Percentiles rank a stretch among this genome's conserved stretches.
Evolutionary conservation across 1,140 invertebrate genomes (phyloP).

Genomic region (Pachypsylla venusta): DNA sequence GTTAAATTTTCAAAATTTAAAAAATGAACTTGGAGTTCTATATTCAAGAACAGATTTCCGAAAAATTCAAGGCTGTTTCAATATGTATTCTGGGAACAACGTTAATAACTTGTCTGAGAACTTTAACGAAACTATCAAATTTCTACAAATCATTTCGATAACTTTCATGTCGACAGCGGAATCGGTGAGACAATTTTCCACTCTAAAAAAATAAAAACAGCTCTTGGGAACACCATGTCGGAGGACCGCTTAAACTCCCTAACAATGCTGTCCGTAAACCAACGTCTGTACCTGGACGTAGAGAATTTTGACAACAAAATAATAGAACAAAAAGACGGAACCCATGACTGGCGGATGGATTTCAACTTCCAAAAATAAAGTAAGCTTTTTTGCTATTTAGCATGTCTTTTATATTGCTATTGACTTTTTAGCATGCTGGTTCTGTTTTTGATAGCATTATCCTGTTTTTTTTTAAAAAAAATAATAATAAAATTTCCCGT

Average conservation of each 20-base stretch:
- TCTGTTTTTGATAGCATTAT: no score
- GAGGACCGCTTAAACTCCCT: slow-evolving; percentile 19
- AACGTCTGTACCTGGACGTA: slow-evolving; percentile 20
- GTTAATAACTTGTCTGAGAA: slow-evolving; percentile 15
- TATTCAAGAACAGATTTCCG: no score
- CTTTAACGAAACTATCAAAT: slow-evolving; percentile 22
- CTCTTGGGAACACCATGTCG: slow-evolving; percentile 17
- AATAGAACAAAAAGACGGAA: slow-evolving; percentile 21
- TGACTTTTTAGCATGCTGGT: no score
- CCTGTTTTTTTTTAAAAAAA: no score
- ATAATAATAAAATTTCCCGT: no score
- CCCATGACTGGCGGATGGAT: slow-evolving; percentile 21
- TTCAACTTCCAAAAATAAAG: slow-evolving; percentile 20
- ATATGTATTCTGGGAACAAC: neutral
- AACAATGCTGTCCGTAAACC: slow-evolving; percentile 19
- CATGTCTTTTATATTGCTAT: no score
- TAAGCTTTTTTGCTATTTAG: no score
- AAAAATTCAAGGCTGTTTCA: no score
- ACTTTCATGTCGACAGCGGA: slow-evolving; percentile 21
- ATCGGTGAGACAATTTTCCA: slow-evolving; percentile 20
- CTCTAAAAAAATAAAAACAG: slow-evolving; percentile 22
- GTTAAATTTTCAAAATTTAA: neutral
- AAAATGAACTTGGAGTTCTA: no score
- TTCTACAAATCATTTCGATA: slow-evolving; percentile 21
- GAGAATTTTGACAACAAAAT: slow-evolving; percentile 24